Evolutionary conservation across 2,113 vertebrate genomes (phyloP), one percentile per base, ranked within the genome.

Genomic region (Eubucco bourcierii): DNA sequence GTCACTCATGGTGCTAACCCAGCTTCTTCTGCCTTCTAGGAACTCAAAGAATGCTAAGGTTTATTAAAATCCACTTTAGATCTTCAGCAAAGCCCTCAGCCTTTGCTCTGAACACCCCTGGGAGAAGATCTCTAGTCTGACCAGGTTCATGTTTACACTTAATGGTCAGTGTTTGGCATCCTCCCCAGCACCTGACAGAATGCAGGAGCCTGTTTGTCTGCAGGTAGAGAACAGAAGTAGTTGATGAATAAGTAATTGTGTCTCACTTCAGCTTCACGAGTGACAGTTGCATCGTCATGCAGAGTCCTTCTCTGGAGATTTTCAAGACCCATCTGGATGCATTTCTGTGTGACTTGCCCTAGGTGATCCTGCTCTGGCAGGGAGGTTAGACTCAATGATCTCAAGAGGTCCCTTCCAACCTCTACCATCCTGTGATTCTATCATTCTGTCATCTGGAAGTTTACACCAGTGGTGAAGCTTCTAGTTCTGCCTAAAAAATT

Each of bases 231-330:
- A 47, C 87, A 85, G 88, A 83, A 70, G 80, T 52, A 82, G 6
- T 46, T 75, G 64, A 88, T 91, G 74, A 87, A 95, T 84, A 92
- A 90, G 88, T 88, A 81, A 92, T 59, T 18, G 46, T 14, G 50
- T 92, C 91, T 91, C 92, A 79, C 77, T 90, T 65, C 34, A 87
- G 63, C 77, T 86, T 50, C 21, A 0, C 79, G 90, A 84, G 70
- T 93, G 93, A 70, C 92, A 70, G 74, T 5, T 34, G 55, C 78
- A 63, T 61, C 0, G 1, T 15, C 25, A 25, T 61, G 76, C 68
- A 25, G 50, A 12, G 23, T 52, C 12, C 50, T 52, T 25, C 23
- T 52, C 50, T 52, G 50, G 50, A 25, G 50, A 52, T 12, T 52
- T 25, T 52, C 50, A 7, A 52, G 50, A 25, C 50, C 50, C 23